Evolutionary conservation across 2,888 invertebrate genomes (phyloP), one percentile per base, ranked within the genome.

Genomic region (Lycocerus yunnanus): DNA sequence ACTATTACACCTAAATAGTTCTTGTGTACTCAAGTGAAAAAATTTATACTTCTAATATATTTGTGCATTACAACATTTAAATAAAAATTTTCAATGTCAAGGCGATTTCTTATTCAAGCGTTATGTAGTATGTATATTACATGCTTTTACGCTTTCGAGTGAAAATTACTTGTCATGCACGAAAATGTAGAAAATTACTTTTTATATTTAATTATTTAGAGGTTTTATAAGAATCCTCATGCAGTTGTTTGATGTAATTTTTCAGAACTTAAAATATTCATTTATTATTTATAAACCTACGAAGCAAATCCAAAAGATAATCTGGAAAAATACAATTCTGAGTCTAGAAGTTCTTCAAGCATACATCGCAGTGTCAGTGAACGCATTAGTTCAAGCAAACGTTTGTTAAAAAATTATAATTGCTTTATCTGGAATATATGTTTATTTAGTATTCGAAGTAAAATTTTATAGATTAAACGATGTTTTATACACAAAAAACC

Each of bases 1-100:
- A 73, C 67, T 61, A 61, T 15, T 18, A 43, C n/a, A 59, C 69
- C 21, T 27, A 20, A 68, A 71, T 65, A 63, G 59, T 60, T 60
- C 71, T 69, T 70, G 71, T 74, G 74, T 69, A 74, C 71, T 74
- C 74, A 74, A 66, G 71, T 74, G 74, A 74, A 74, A n/a, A 74
- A 74, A 14, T 18, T 63, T 63, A 18, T 20, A 63, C 16, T 20
- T 18, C 13, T 63, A 20, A 63, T 63, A n/a, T n/a, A 20, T 20
- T 63, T 63, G 20, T 63, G 20, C 14, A 63, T 63, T 20, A 20
- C n/a, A 20, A 63, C 9, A 20, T 63, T 63, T 63, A 11, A 18
- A 63, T 43, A 63, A 60, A 63, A 63, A 5, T 63, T 63, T 63
- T 63, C 61, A 63, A 63, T 63, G 61, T n/a, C 61, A 63, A 63